These are phyloP conservation scores for Ceyx erithaca DNA, from an alignment of 2,797 vertebrate genomes.

Conservation along the genomic window DNA sequence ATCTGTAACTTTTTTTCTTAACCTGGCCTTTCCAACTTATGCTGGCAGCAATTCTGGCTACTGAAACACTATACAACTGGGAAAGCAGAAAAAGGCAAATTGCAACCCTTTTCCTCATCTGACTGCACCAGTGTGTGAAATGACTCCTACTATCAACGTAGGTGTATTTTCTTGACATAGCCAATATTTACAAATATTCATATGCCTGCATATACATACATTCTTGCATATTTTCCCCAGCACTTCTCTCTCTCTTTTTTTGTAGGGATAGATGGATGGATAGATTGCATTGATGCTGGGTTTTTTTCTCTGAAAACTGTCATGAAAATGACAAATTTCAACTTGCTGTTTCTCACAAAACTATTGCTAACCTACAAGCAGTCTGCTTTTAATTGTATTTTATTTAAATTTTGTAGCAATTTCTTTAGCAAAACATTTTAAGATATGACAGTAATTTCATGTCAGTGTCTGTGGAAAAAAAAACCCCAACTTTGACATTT, in stretches of 20 bases:
- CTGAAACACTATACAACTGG: background rate
- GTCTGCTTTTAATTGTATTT: background rate
- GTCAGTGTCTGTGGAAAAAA: background rate
- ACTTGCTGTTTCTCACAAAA: background rate
- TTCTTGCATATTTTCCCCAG: background rate
- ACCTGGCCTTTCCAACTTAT: background rate
- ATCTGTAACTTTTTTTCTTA: background rate
- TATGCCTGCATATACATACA: accelerated
- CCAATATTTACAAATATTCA: background rate
- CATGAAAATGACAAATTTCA: accelerated
- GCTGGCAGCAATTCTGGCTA: background rate
- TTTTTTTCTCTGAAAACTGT: background rate
- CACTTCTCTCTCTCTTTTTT: background rate
- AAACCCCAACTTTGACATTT: background rate
- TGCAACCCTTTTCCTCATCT: background rate
- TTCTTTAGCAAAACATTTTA: background rate
- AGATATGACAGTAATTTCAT: background rate
- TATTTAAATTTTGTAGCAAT: background rate
- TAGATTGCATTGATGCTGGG: background rate
- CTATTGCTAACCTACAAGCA: background rate
- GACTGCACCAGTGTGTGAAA: background rate
- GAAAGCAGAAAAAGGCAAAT: background rate
- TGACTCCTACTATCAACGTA: accelerated
- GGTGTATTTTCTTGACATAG: background rate
- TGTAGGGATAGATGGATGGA: background rate